Percentiles rank a stretch among this genome's conserved stretches.
phyloP scores from a whole-genome alignment of 2,113 vertebrate species.

The Sitta europaea region DNA sequence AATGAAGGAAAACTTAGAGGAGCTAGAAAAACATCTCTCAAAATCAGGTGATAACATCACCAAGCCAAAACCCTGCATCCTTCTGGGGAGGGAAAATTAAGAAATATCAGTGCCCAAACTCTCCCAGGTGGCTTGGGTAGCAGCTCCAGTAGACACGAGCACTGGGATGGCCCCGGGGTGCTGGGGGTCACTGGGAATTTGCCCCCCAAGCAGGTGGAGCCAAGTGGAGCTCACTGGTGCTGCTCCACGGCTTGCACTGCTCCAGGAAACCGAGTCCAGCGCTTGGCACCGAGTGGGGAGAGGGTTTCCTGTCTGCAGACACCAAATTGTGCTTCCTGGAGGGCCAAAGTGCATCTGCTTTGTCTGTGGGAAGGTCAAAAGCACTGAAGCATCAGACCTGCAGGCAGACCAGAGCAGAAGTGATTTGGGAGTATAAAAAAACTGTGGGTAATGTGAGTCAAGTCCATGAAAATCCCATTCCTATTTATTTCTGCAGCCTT shows the following conservation, averaged over 20 bases:
- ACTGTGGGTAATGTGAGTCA: not conserved
- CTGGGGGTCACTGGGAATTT: not conserved
- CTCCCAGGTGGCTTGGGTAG: not conserved
- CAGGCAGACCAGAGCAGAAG: not conserved
- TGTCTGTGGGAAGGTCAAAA: constrained; percentile 17
- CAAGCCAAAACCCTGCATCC: not conserved
- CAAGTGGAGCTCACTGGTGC: not conserved
- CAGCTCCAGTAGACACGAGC: accelerated
- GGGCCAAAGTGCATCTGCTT: not conserved
- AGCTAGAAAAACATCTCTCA: not conserved
- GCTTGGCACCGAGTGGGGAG: not conserved
- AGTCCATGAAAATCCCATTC: not conserved
- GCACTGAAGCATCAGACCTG: not conserved
- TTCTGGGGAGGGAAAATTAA: not conserved
- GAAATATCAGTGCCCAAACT: not conserved
- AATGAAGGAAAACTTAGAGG: not conserved
- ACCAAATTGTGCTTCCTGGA: not conserved
- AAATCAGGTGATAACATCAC: not conserved
- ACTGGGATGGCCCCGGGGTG: not conserved
- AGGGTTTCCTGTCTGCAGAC: not conserved
- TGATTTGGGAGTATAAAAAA: not conserved
- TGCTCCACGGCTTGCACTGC: not conserved
- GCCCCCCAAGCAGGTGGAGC: not conserved
- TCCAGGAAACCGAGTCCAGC: not conserved
- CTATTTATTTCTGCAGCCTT: not conserved